These are phyloP conservation scores for Onychomys leucogaster DNA, from an alignment of 2,797 vertebrate species.

Conservation along the genomic window DNA sequence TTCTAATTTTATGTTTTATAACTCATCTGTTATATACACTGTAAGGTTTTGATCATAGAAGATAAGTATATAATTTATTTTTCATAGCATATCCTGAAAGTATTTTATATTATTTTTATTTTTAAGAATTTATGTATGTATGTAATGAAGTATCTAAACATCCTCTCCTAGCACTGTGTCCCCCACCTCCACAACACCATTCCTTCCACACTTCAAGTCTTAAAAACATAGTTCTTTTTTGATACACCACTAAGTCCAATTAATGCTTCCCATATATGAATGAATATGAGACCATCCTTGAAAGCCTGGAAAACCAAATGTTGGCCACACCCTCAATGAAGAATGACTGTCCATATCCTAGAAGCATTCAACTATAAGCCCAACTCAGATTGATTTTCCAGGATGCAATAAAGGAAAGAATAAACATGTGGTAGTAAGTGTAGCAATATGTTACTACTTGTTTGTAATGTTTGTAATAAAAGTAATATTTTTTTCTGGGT, in stretches of 20 bases:
- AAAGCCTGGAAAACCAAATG: rapidly evolving
- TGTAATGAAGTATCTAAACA: background rate
- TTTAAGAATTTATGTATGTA: background rate
- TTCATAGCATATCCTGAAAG: background rate
- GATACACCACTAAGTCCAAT: background rate
- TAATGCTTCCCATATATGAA: background rate
- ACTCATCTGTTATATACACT: background rate
- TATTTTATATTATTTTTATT: background rate
- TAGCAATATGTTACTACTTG: no score
- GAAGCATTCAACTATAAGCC: background rate
- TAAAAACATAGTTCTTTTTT: background rate
- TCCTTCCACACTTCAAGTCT: background rate
- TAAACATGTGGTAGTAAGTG: background rate
- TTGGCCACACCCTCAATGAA: background rate
- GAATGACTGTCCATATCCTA: background rate
- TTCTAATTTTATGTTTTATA: background rate
- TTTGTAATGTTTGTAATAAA: background rate
- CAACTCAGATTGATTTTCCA: background rate
- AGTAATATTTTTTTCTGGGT: background rate
- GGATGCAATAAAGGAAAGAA: background rate
- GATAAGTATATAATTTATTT: background rate
- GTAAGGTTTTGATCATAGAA: background rate
- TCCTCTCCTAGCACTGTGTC: no score
- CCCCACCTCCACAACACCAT: no score
- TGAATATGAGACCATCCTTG: background rate